Evolutionary conservation across 2,797 vertebrate species (phyloP).

Genomic region (Emys orbicularis): DNA sequence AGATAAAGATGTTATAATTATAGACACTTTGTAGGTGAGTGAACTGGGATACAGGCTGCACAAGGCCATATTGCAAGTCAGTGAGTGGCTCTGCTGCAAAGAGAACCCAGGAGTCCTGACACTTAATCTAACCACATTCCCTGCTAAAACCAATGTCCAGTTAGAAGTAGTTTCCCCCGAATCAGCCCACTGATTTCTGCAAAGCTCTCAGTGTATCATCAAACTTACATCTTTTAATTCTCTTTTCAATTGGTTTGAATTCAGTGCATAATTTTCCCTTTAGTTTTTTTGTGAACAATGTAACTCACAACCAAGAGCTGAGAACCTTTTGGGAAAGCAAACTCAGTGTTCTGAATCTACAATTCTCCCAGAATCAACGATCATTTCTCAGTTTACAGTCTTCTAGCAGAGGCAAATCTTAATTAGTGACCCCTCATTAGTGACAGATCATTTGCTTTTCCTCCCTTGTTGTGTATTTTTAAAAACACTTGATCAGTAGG

Average conservation of each 20-base stretch:
- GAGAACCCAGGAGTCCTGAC: not conserved
- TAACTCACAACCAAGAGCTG: constrained; percentile 12
- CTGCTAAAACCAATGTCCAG: not conserved
- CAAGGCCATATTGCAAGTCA: not conserved
- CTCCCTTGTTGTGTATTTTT: not conserved
- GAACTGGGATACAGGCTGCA: not conserved
- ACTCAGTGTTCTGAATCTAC: not conserved
- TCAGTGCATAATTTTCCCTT: not conserved
- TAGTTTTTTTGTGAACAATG: not conserved
- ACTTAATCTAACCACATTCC: not conserved
- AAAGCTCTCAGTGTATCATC: not conserved
- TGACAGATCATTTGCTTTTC: not conserved
- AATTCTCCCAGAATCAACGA: constrained; percentile 34
- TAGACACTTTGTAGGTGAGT: not conserved
- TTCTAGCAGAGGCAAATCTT: constrained; percentile 50
- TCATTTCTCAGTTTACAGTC: not conserved
- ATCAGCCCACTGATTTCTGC: not conserved
- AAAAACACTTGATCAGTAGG: constrained; percentile 6
- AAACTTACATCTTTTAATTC: not conserved
- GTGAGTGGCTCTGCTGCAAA: not conserved
- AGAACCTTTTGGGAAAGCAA: constrained; percentile 25
- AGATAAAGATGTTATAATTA: not conserved
- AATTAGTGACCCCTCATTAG: constrained; percentile 15
- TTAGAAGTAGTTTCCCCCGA: not conserved
- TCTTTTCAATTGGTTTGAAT: not conserved